Evolutionary conservation across 2,113 vertebrate genomes (phyloP).

Genomic region (Protobothrops mucrosquamatus): DNA sequence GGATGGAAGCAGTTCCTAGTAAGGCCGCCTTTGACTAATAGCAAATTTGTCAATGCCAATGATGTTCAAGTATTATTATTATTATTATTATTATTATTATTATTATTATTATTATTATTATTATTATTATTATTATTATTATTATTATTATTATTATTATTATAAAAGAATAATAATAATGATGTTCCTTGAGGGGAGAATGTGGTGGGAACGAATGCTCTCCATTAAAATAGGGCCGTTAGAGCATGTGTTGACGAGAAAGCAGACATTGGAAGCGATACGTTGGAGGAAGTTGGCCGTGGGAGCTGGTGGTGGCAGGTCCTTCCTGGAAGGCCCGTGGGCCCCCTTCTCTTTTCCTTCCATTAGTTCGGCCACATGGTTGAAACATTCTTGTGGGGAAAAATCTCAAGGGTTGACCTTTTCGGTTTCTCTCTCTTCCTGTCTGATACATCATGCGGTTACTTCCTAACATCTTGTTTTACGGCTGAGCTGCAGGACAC

Average conservation of each 20-base stretch:
- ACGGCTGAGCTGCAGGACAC: slow-evolving; percentile 64
- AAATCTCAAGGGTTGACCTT: slow-evolving; percentile 68
- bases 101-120: no score
- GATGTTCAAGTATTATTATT: no score
- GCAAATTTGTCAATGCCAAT: no score
- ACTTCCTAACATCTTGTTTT: slow-evolving; percentile 75
- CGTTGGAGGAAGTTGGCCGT: not conserved
- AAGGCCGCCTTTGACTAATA: no score
- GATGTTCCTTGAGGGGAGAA: not conserved
- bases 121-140: no score
- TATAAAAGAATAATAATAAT: no score
- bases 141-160: no score
- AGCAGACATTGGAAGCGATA: not conserved
- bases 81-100: no score
- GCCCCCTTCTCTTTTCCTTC: not conserved
- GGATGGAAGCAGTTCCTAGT: no score
- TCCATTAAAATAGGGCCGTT: not conserved
- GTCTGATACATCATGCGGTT: slow-evolving; percentile 75
- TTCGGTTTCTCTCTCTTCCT: slow-evolving; percentile 77
- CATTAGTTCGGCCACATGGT: slow-evolving; percentile 37
- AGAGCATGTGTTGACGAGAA: not conserved
- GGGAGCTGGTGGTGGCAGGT: not conserved
- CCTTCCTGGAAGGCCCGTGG: not conserved
- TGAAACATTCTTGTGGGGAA: slow-evolving; percentile 64
- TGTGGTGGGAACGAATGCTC: not conserved